Conservation (phyloP, 2,888 invertebrate genomes). For the Eupithecia exiguata region DNA sequence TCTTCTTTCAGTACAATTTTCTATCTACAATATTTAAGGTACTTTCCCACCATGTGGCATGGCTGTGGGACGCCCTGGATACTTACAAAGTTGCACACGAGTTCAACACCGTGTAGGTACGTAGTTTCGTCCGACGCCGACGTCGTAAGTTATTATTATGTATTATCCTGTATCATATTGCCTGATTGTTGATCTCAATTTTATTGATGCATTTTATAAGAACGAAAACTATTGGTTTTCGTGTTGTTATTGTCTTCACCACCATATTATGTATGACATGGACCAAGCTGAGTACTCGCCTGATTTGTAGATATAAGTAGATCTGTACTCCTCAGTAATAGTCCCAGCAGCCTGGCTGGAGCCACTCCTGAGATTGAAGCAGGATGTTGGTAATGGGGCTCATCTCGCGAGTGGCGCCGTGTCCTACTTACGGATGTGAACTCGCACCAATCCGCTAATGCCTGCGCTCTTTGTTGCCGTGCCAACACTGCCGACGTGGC, state of each 20-base stretch:
- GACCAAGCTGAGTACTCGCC: background rate
- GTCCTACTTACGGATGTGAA: constrained; percentile 7
- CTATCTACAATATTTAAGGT: too few species aligned
- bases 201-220: too few species aligned
- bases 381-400: background rate
- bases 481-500: background rate
- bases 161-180: too few species aligned
- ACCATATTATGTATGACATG: background rate
- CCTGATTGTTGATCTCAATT: too few species aligned
- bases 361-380: constrained; percentile 7
- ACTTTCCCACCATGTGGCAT: too few species aligned
- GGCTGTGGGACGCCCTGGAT: too few species aligned
- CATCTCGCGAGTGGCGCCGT: constrained; percentile 5
- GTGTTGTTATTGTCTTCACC: background rate
- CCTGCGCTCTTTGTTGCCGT: background rate
- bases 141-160: too few species aligned
- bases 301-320: background rate
- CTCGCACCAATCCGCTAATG: constrained; percentile 11
- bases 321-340: background rate
- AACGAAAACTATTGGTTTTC: background rate
- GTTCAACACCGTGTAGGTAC: too few species aligned
- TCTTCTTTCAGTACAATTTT: too few species aligned
- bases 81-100: too few species aligned
- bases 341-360: background rate
- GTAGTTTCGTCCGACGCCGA: too few species aligned